These are phyloP conservation scores for Pavo muticus DNA, from an alignment of 2,113 vertebrate genomes.

Conservation along the genomic window DNA sequence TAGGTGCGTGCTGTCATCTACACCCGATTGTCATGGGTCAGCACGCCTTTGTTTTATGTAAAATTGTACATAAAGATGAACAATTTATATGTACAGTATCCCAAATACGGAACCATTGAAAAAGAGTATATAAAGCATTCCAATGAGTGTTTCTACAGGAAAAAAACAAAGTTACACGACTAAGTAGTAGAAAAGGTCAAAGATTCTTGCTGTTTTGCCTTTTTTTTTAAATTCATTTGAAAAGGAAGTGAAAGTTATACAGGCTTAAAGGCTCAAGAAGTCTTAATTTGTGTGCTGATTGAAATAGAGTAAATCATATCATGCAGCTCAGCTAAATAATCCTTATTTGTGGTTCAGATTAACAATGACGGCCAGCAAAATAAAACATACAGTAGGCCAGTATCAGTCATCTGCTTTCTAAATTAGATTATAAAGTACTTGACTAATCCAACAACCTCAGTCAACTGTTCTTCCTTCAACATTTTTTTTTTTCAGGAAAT, in stretches of 20 bases:
- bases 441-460: not conserved
- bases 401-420: not conserved
- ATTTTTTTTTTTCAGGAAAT: not conserved
- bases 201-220: not conserved
- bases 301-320: not conserved
- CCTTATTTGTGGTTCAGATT: not conserved
- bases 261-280: slow-evolving; percentile 8
- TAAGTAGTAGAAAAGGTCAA: not conserved
- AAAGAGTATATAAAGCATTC: not conserved
- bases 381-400: not conserved
- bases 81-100: not conserved
- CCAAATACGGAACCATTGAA: not conserved
- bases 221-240: not conserved
- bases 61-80: not conserved
- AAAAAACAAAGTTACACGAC: not conserved
- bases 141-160: not conserved
- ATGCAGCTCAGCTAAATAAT: slow-evolving; percentile 2
- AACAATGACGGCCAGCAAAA: not conserved
- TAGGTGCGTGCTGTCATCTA: not conserved
- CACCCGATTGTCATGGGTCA: not conserved
- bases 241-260: not conserved
- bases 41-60: not conserved
- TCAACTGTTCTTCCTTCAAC: not conserved
- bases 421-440: not conserved
- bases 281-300: not conserved